Conservation (phyloP, 37 sponge, comb jelly and placozoan genomes). For the Aplysina aerophoba region DNA sequence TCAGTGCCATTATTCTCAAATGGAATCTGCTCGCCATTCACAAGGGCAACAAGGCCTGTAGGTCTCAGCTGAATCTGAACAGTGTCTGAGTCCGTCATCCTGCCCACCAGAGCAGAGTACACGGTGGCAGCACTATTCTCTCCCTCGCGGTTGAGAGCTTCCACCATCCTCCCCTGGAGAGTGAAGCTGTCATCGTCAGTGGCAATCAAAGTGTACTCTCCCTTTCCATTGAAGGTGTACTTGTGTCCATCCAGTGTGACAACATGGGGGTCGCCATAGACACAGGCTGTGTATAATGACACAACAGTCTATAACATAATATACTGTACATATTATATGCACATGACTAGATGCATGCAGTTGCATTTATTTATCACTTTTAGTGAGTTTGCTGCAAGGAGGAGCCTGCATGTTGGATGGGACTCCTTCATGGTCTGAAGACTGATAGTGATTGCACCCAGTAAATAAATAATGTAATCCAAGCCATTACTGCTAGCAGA, state of each 20-base stretch:
- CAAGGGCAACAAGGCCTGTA: conserved; percentile 18
- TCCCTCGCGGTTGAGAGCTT: background rate
- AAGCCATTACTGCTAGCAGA: no score
- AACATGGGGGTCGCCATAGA: conserved; percentile 64
- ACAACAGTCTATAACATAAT: background rate
- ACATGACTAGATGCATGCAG: background rate
- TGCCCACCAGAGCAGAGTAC: conserved; percentile 57
- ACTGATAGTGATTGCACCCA: no score
- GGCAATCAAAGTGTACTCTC: conserved; percentile 55
- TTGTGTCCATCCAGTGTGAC: conserved; percentile 59
- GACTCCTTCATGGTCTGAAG: no score
- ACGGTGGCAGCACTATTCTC: conserved; percentile 40
- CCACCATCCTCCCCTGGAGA: conserved; percentile 57
- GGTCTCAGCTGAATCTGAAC: conserved; percentile 47
- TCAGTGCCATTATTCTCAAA: background rate
- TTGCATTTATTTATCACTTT: background rate
- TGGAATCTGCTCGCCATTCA: conserved; percentile 7
- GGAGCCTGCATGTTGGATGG: no score
- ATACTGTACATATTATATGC: no score
- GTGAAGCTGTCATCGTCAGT: conserved; percentile 34
- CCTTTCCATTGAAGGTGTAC: conserved; percentile 76
- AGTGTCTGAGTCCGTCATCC: conserved; percentile 45
- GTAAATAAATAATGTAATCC: no score
- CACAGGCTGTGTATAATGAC: background rate
- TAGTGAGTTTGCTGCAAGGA: no score